Evolutionary conservation across 1,140 invertebrate species (phyloP), one percentile per base, ranked within the genome.

Genomic region (Conus betulinus): DNA sequence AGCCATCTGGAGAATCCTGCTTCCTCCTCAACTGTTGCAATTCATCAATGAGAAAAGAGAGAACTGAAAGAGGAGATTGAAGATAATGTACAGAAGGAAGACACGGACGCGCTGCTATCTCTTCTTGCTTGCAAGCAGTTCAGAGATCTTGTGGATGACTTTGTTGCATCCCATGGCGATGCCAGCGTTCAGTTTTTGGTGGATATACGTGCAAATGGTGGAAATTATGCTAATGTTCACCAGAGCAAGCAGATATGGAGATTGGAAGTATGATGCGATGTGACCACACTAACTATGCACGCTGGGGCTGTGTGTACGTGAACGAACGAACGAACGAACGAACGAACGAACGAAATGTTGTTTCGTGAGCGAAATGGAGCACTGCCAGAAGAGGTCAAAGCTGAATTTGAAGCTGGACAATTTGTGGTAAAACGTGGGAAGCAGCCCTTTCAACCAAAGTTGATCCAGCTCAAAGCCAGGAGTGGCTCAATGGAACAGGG

Each of bases 401-500:
- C 23, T 67, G 63, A 86, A 55, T 71, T 86, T 52, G 57, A 86
- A 39, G 25, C 51, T 23, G 85, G 85, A 25, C 74, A 86, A 5
- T 86, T 86, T 86, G 85, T 86, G 25, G 85, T 86, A 20, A 86
- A 86, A 52, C 57, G 25, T n/a, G 13, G 51, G 1, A 17, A 10
- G 23, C 85, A 71, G 20, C 39, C 39, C 10, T 13, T 86, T 86
- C 85, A 86, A 52, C n/a, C 85, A 39, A 39, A 71, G 85, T 86
- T n/a, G 55, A 60, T 67, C 57, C 85, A 27, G 85, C 1, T 55
- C 85, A 86, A 52, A 74, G 57, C 25, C 57, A 52, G 27, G 85
- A 86, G 51, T 86, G 60, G 85, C n/a, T 86, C 23, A 86, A 86
- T 67, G 85, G 55, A 1, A 86, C 57, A 67, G 85, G 85, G n/a